Conservation (phyloP, 2,888 invertebrate genomes). For the Lasioglossum pauxillum region DNA sequence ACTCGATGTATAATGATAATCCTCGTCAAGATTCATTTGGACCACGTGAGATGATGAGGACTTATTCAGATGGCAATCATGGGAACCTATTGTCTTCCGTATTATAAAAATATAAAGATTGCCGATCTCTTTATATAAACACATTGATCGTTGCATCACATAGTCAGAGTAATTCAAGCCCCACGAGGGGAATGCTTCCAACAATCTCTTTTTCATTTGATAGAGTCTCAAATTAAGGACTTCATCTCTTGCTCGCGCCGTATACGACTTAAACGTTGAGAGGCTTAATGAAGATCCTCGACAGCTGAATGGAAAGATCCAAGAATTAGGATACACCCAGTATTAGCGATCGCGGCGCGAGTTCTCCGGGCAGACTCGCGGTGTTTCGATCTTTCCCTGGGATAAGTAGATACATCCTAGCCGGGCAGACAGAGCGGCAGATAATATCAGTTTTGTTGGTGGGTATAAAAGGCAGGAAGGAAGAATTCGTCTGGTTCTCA, state of each 20-base stretch:
- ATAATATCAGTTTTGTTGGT: conserved; percentile 59
- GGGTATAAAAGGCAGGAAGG: conserved; percentile 50
- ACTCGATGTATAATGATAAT: not conserved
- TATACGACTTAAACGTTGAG: not conserved
- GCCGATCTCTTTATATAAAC: not conserved
- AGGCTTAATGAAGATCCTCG: not conserved
- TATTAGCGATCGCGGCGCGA: not conserved
- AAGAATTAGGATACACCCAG: not conserved
- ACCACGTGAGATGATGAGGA: not conserved
- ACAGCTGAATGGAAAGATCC: not conserved
- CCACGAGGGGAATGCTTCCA: not conserved
- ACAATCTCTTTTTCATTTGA: too few species aligned
- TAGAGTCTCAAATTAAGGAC: too few species aligned
- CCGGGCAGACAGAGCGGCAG: conserved; percentile 23
- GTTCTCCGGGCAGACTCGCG: not conserved
- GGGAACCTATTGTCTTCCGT: not conserved
- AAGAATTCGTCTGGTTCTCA: conserved; percentile 65
- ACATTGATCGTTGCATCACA: not conserved
- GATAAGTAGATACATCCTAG: conserved; percentile 29
- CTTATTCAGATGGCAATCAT: not conserved
- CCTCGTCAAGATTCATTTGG: not conserved
- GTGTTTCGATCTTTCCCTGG: conserved; percentile 8
- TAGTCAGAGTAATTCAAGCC: not conserved
- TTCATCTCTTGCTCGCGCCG: too few species aligned
- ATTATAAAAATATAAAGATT: not conserved